Base-by-base conservation (phyloP, 2,888 invertebrate genomes). In the Brenthis daphne region DNA sequence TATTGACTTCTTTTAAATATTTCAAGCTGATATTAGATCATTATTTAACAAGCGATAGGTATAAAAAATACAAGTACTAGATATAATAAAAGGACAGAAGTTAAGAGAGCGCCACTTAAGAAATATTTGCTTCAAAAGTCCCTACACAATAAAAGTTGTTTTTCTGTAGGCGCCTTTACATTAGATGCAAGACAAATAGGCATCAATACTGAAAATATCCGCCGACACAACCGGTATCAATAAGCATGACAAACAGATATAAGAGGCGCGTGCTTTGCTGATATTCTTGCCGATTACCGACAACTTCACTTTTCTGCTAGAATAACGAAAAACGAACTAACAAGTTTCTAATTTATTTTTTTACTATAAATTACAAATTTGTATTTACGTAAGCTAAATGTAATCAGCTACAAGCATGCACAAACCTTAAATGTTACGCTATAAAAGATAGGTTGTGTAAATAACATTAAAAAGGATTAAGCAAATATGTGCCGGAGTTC, bases 191-290 rank as follows among this genome's bases (percentile, higher is more conserved):
- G 83, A 87, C 84, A 88, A 86, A 87, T 86, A 86, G 84, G 85
- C 85, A 83, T 82, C 85, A 86, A 89, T 90, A 88, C 85, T 80
- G 79, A 79, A 78, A 80, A 81, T 81, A 81, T 82, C 67, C 77
- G 83, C 43, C 64, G 57, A 60, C 60, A 47, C 37, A 20, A 75
- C 20, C 29, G 76, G 70, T 76, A 80, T 82, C 82, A 80, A 76
- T 75, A 74, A 75, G 76, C 77, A 76, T 76, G 77, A 79, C 77
- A 77, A 72, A 74, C 76, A 70, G 75, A 80, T 82, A 81, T 82
- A 80, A 78, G 79, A n/a, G 76, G 78, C 77, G 82, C 88, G 87
- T 87, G 86, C 85, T 82, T 74, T 67, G 57, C 65, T 68, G 78
- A 79, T 82, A 84, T 85, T 83, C 82, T 72, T 76, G 74, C 75